Conservation (phyloP, 2,888 invertebrate species). For the Margaritifera margaritifera region DNA sequence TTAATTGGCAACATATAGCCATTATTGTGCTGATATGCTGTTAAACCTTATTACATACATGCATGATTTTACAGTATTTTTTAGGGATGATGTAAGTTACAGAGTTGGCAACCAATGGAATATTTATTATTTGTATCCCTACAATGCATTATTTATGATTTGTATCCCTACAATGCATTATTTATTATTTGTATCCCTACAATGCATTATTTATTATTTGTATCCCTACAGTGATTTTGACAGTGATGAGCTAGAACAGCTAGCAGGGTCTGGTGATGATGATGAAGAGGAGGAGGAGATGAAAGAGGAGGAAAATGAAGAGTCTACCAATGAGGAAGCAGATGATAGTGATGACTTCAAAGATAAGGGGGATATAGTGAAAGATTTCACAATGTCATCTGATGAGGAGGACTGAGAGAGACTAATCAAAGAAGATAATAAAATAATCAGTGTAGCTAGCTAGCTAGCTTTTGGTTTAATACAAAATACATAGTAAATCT, state of each 20-base stretch:
- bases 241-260: slow-evolving; percentile 62
- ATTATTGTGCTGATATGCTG: too few relatives aligned
- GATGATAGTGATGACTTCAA: slow-evolving; percentile 70
- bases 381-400: slow-evolving; percentile 66
- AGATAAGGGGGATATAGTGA: slow-evolving; percentile 70
- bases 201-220: slow-evolving; percentile 14
- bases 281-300: slow-evolving; percentile 48
- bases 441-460: neutral
- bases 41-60: too few relatives aligned
- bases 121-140: too few relatives aligned
- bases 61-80: too few relatives aligned
- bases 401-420: slow-evolving; percentile 32
- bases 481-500: too few relatives aligned
- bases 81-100: too few relatives aligned
- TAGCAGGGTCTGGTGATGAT: slow-evolving; percentile 57
- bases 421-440: neutral
- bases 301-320: slow-evolving; percentile 72
- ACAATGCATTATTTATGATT: too few relatives aligned
- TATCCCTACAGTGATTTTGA: slow-evolving; percentile 59
- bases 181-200: slow-evolving; percentile 11
- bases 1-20: too few relatives aligned
- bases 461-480: too few relatives aligned
- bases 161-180: too few relatives aligned
- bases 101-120: too few relatives aligned
- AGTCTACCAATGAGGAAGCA: slow-evolving; percentile 58